Evolutionary conservation across 2,888 invertebrate genomes (phyloP), one percentile per base, ranked within the genome.

Genomic region (Monoplex corrugatus): DNA sequence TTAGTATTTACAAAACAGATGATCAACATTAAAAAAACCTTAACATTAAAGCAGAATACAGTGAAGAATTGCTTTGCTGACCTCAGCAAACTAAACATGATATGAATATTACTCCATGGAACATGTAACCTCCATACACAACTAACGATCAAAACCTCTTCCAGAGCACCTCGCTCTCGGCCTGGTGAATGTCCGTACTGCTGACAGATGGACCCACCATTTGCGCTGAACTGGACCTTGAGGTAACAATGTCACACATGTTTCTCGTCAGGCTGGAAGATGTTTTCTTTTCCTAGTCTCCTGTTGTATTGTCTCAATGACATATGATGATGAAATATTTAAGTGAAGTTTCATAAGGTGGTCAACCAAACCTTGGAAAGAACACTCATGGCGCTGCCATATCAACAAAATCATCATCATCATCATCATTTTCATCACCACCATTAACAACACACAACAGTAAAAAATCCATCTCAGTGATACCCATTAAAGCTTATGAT

Each of bases 151-250:
- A 82, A n/a, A 82, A 82, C 82, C 82, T 82, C 82, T n/a, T 28
- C 28, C 10, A 10, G 82, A 3, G 23, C n/a, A 44, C 13, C 45
- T 82, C 38, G 44, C 43, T 45, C 82, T 43, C 44, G 44, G n/a
- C 2, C 82, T 44, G 28, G 82, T 82, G 44, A 82, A 82, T 10
- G 44, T 82, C 82, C 44, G 40, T 28, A 82, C 44, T 13, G 82
- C 45, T 1, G 82, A 82, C 82, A 82, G 45, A 38, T 44, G 44
- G 28, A 82, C 44, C 82, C 82, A 44, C 82, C 82, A 44, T 32
- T 43, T 44, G 43, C 44, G 44, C 43, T 44, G 38, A 8, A 10
- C 82, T 38, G 10, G 38, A 38, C 75, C 75, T 75, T 75, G n/a
- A n/a, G 57, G 57, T 57, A 28, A 57, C 57, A 57, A 57, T 50